These are phyloP conservation scores for Xylocopa sonorina DNA, from an alignment of 1,140 invertebrate genomes.

Conservation along the genomic window DNA sequence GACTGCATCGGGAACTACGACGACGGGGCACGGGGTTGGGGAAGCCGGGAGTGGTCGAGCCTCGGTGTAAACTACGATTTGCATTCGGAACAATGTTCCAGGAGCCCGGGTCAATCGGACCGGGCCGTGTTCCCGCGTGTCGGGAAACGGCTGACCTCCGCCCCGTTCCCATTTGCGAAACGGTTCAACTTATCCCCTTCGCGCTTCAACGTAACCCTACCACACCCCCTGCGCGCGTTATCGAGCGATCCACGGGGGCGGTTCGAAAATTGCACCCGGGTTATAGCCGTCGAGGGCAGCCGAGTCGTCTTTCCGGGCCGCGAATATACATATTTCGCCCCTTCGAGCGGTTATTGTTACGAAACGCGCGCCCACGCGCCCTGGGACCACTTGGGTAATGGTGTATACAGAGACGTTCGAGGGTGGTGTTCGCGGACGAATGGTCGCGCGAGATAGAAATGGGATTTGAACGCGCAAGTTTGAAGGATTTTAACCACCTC, in stretches of 20 bases:
- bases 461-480: no score
- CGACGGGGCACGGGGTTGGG: conserved; percentile 37
- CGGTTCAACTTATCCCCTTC: conserved; percentile 10
- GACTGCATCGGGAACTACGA: conserved; percentile 43
- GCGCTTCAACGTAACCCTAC: not conserved
- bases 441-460: no score
- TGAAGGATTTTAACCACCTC: no score
- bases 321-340: not conserved
- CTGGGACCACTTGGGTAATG: not conserved
- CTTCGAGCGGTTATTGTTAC: not conserved
- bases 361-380: no score
- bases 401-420: no score
- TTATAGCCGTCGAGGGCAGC: not conserved
- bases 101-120: conserved; percentile 48
- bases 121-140: conserved; percentile 10
- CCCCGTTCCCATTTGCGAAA: conserved; percentile 47
- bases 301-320: not conserved
- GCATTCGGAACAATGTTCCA: conserved; percentile 59
- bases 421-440: no score
- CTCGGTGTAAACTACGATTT: conserved; percentile 60
- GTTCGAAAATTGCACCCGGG: conserved; percentile 5
- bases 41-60: no score
- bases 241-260: conserved; percentile 6
- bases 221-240: not conserved
- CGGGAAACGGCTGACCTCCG: conserved; percentile 31